Evolutionary conservation across 2,113 vertebrate genomes (phyloP), one percentile per base, ranked within the genome.

Genomic region (Gorsachius goisagi): DNA sequence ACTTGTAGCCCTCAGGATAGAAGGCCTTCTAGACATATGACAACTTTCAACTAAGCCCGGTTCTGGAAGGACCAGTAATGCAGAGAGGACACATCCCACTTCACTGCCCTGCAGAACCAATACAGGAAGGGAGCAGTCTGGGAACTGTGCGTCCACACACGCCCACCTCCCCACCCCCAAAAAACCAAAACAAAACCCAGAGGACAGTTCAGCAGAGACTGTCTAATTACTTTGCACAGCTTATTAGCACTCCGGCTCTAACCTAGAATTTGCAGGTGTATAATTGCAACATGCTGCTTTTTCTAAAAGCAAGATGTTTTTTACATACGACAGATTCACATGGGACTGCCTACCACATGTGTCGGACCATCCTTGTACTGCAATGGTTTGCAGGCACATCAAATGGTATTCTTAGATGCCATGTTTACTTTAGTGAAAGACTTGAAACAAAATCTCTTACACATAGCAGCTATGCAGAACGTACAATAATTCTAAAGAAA

Each of bases 321-420:
- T 37, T 26, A 37, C 2, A 1, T 39, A 20, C 0, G 2, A 28
- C 12, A 59, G 50, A 15, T 21, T 37, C 1, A 0, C 41, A 8
- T 9, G 49, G 49, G 21, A 27, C 12, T 74, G 49, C 50, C 45
- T 33, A 2, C 13, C 21, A 45, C 9, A 8, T 22, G 19, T 4
- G 4, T 5, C 64, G 62, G 33, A 11, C 28, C 22, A 28, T 26
- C 27, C 50, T n/a, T 27, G 24, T 17, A 12, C 55, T 28, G 45
- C 45, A 53, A 0, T 20, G 24, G 27, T 23, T 80, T 64, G 73
- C 28, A 32, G 41, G 20, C 37, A 63, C 20, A 10, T 28, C 47
- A 49, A 1, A 23, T 4, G 2, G 11, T 16, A 13, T 14, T 66
- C 52, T 32, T 12, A 32, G 53, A 23, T 49, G 6, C 47, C 23